Base-by-base conservation (phyloP, 35 echinoderm and acorn worm genomes). In the Chiridota heheva region DNA sequence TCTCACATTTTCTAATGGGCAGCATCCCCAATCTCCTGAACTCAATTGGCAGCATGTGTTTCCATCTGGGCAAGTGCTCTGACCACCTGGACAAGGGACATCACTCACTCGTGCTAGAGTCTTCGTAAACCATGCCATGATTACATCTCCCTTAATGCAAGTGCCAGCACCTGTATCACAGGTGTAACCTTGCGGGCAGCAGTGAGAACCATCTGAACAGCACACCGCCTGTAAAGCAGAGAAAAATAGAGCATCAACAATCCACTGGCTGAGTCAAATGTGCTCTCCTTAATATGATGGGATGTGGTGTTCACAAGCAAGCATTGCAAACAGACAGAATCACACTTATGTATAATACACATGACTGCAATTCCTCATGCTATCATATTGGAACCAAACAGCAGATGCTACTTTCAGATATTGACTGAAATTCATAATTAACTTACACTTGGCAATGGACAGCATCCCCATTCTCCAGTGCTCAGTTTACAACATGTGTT, bases 191-290 rank as follows among this genome's bases (percentile, higher is more conserved):
- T 31, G 29, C 10, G 88, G 88, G 70, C 88, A 90, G 37, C 88
- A 90, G 72, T 90, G 88, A 32, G 78, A 30, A n/a, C 65, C 45
- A 27, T 90, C 88, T 55, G 34, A 44, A 68, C 88, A 90, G 17
- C 88, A 90, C 20, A 90, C 88, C 59, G 88, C 88, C 88, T 84
- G 60, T 53, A 58, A 33, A 24, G n/a, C n/a, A n/a, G n/a, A n/a
- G n/a, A n/a, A n/a, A n/a, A n/a, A n/a, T n/a, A n/a, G n/a, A n/a
- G n/a, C n/a, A n/a, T n/a, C n/a, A n/a, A n/a, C n/a, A n/a, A n/a
- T n/a, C n/a, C n/a, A n/a, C n/a, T n/a, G n/a, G n/a, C n/a, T n/a
- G n/a, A n/a, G n/a, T n/a, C n/a, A n/a, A n/a, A n/a, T n/a, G n/a
- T n/a, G n/a, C n/a, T n/a, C n/a, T n/a, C n/a, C n/a, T n/a, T n/a